Conservation (phyloP, 2,888 invertebrate species). For the Listrodromus nycthemerus region DNA sequence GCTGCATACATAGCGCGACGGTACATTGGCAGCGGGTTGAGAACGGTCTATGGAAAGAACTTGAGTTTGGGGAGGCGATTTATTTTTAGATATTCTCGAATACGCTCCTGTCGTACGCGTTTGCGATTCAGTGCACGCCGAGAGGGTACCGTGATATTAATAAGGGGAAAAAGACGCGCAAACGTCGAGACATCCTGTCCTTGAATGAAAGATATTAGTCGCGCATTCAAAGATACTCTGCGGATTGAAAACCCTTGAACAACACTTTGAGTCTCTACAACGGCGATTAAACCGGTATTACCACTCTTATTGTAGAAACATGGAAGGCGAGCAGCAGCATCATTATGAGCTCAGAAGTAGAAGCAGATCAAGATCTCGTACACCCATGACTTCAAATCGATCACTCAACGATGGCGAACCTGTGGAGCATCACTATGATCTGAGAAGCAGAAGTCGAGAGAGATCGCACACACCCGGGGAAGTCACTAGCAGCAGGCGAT, state of each 20-base stretch:
- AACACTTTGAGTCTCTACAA: background rate
- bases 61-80: slow-evolving; percentile 64
- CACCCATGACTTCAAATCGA: slow-evolving; percentile 76
- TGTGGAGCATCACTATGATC: slow-evolving; percentile 78
- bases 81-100: slow-evolving; percentile 68
- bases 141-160: slow-evolving; percentile 26
- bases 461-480: slow-evolving; percentile 81
- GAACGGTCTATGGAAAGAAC: slow-evolving; percentile 47
- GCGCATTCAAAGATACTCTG: background rate
- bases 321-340: slow-evolving; percentile 79
- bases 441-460: slow-evolving; percentile 79
- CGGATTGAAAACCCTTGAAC: background rate
- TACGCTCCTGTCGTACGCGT: slow-evolving; percentile 17
- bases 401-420: slow-evolving; percentile 73
- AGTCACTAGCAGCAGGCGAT: slow-evolving; percentile 76
- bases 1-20: background rate
- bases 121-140: slow-evolving; percentile 42
- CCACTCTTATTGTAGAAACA: slow-evolving; percentile 67
- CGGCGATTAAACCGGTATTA: background rate
- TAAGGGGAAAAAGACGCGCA: slow-evolving; percentile 2
- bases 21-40: background rate
- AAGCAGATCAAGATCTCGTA: slow-evolving; percentile 82
- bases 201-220: slow-evolving; percentile 54
- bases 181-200: slow-evolving; percentile 22
- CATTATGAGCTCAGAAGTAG: slow-evolving; percentile 81